phyloP scores from a whole-genome alignment of 1,140 invertebrate species.

The Neodiprion lecontei region DNA sequence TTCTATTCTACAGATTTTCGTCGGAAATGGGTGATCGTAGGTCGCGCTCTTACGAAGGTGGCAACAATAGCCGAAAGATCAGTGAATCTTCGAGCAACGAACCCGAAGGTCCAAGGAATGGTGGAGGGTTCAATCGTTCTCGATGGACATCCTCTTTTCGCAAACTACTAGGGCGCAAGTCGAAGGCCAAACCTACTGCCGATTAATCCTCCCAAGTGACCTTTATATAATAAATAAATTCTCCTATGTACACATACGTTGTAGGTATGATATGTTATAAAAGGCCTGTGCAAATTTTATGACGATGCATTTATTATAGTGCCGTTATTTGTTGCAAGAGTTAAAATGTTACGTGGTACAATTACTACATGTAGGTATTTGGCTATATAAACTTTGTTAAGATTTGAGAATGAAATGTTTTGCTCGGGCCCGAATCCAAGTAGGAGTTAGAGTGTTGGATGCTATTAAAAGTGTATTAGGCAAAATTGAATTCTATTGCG shows the following conservation, averaged over 20 bases:
- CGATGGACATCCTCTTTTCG: slow-evolving; percentile 66
- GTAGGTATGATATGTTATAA: background rate
- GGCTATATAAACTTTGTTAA: background rate
- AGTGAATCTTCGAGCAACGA: slow-evolving; percentile 48
- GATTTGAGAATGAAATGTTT: background rate
- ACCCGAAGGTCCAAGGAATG: slow-evolving; percentile 32
- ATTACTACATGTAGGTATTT: background rate
- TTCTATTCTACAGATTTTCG: slow-evolving; percentile 50
- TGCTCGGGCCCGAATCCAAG: no score
- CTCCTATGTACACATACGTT: background rate
- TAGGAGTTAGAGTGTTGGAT: background rate
- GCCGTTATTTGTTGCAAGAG: slow-evolving; percentile 3
- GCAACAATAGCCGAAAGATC: slow-evolving; percentile 49
- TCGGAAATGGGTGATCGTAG: slow-evolving; percentile 57
- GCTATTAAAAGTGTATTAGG: no score
- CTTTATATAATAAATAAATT: background rate
- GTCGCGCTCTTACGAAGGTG: slow-evolving; percentile 54
- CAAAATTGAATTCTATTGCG: background rate
- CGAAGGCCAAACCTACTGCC: slow-evolving; percentile 43
- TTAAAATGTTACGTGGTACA: background rate
- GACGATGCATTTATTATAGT: background rate
- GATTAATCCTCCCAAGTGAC: slow-evolving; percentile 21
- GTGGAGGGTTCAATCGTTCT: slow-evolving; percentile 48
- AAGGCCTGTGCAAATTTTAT: no score
- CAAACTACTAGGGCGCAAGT: slow-evolving; percentile 61